Evolutionary conservation across 2,888 invertebrate species (phyloP).

Genomic region (Lordiphosa andalusiaca): DNA sequence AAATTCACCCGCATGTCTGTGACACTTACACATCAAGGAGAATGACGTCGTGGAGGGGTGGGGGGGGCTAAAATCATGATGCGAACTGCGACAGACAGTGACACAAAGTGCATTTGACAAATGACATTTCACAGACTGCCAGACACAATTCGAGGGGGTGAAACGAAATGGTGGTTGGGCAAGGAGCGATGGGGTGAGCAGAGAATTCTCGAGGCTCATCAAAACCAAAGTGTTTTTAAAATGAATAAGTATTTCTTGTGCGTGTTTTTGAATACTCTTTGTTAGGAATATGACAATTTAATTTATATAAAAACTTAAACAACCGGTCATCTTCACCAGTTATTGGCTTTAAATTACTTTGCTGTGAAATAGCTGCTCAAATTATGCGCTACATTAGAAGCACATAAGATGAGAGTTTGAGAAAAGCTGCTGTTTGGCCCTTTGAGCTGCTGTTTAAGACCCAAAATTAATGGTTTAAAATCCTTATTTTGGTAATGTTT

Average conservation of each 20-base stretch:
- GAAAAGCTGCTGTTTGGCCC: too few species aligned
- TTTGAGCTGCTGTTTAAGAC: too few species aligned
- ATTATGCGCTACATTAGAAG: too few species aligned
- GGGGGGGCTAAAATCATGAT: slow-evolving; percentile 35
- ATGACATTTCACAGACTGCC: slow-evolving; percentile 78
- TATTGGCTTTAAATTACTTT: too few species aligned
- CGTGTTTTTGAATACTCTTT: slow-evolving; percentile 15
- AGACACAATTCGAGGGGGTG: slow-evolving; percentile 51
- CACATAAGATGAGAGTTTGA: too few species aligned
- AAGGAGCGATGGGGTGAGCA: slow-evolving; percentile 1
- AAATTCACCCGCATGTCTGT: slow-evolving; percentile 68
- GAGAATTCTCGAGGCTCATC: slow-evolving; percentile 47
- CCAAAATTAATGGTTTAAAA: too few species aligned
- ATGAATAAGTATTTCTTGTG: slow-evolving; percentile 62
- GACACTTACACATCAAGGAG: slow-evolving; percentile 60
- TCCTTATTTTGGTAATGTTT: too few species aligned
- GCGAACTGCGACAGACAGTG: slow-evolving; percentile 41
- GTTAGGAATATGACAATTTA: not conserved
- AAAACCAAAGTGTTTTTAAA: slow-evolving; percentile 65
- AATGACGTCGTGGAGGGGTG: slow-evolving; percentile 4
- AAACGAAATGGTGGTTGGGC: not conserved
- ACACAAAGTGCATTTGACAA: slow-evolving; percentile 78
- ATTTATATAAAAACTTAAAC: too few species aligned
- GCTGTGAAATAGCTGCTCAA: too few species aligned
- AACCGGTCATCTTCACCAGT: too few species aligned